These are phyloP conservation scores for Pteria penguin DNA, from an alignment of 2,888 invertebrate genomes.

Conservation along the genomic window DNA sequence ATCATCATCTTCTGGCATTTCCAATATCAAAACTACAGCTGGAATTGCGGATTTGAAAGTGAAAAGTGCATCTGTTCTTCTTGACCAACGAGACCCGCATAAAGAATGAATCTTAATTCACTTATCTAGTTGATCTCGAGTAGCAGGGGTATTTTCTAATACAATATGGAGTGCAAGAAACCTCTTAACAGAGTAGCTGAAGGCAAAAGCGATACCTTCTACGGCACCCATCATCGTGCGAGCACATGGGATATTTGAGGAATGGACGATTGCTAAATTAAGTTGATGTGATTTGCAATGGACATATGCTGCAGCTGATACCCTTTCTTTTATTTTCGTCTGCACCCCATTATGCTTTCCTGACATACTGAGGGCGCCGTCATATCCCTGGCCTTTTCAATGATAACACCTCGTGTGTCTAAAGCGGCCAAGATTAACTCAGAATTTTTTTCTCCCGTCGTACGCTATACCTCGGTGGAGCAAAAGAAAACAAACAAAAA, in stretches of 20 bases:
- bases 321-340: not conserved
- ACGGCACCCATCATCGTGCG: constrained; percentile 23
- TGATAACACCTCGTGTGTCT: not conserved
- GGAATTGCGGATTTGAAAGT: constrained; percentile 39
- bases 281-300: constrained; percentile 19
- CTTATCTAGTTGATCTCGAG: constrained; percentile 27
- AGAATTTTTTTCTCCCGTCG: not conserved
- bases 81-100: constrained; percentile 42
- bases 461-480: not conserved
- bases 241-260: not conserved
- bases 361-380: constrained; percentile 11
- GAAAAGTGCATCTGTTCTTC: constrained; percentile 33
- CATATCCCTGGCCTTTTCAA: constrained; percentile 12
- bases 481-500: not conserved
- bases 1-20: not conserved
- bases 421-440: not conserved
- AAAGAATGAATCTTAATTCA: constrained; percentile 23
- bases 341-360: constrained; percentile 14
- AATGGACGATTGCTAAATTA: constrained; percentile 18
- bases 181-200: constrained; percentile 40
- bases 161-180: constrained; percentile 26
- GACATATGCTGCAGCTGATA: not conserved
- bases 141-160: constrained; percentile 22
- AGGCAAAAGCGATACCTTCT: constrained; percentile 37
- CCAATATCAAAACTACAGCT: not conserved